These are phyloP conservation scores for Poecilus cupreus DNA, from an alignment of 2,888 invertebrate species.

Conservation along the genomic window DNA sequence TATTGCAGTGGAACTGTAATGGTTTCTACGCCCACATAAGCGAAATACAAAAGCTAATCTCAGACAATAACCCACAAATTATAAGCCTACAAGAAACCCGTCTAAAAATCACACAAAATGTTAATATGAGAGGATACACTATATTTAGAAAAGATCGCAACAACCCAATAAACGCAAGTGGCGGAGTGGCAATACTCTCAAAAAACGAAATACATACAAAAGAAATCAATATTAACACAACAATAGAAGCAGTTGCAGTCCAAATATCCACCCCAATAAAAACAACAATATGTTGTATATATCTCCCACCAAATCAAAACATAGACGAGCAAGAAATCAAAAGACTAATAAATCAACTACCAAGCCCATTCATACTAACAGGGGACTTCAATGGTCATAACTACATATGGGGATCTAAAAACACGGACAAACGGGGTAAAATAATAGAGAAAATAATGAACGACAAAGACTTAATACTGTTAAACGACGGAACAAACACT, in stretches of 20 bases:
- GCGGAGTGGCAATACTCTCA: background rate
- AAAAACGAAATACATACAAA: background rate
- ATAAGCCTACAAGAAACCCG: background rate
- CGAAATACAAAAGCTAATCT: constrained; percentile 6
- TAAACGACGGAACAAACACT: background rate
- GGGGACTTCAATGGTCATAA: background rate
- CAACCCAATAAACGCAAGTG: no score
- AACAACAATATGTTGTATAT: background rate
- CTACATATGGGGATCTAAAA: background rate
- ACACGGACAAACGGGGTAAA: background rate
- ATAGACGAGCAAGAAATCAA: background rate
- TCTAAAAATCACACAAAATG: background rate
- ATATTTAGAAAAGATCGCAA: background rate
- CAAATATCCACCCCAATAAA: background rate
- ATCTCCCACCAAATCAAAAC: background rate
- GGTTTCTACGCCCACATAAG: background rate
- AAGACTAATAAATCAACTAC: background rate
- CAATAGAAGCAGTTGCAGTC: background rate
- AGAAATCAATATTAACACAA: background rate
- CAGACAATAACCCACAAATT: background rate
- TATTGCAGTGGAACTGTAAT: background rate
- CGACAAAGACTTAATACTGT: background rate
- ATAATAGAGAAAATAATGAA: background rate
- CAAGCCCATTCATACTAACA: background rate
- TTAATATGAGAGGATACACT: background rate